Base-by-base conservation (phyloP, 2,797 vertebrate species). In the Gobionotothen gibberifrons region DNA sequence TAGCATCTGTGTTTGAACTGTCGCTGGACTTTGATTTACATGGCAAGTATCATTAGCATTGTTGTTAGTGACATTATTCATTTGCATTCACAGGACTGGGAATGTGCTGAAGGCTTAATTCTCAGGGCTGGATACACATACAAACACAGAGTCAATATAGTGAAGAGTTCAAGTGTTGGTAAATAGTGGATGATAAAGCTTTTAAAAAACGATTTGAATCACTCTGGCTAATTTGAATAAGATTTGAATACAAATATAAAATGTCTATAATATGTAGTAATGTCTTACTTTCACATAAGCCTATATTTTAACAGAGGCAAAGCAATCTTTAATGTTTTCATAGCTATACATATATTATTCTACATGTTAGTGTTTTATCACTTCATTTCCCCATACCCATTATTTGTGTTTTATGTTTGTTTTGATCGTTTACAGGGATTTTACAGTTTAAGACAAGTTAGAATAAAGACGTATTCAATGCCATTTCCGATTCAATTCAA, bases 11-110 rank as follows among this genome's bases (percentile, higher is more conserved):
- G 83, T 91, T 88, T 78, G 74, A 86, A 69, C 84, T 86, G 90
- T 85, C 74, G 58, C 19, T 17, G 49, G 79, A 84, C 82, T 86
- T 89, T 90, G 90, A 91, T 90, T 89, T 85, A 90, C 84, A 85
- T 11, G 47, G 82, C 69, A 85, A 87, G 85, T 86, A 85, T 78
- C 77, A 80, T 88, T 82, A 84, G 84, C 72, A 65, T 76, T 83
- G 83, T 80, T 83, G 76, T 74, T 67, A 29, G 68, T 56, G 79
- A 84, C 69, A 72, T 68, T 46, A 32, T 55, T 61, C 22, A 85
- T 86, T 89, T 82, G 83, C 75, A 81, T 36, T 36, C 66, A 71
- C 26, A 47, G 62, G 68, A 39, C 8, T 0, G 65, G 19, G 39
- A 44, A 70, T 9, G 52, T 65, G 75, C 76, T 42, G 22, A 11